phyloP scores from a whole-genome alignment of 2,888 invertebrate species.

The Eucera pruinosa region DNA sequence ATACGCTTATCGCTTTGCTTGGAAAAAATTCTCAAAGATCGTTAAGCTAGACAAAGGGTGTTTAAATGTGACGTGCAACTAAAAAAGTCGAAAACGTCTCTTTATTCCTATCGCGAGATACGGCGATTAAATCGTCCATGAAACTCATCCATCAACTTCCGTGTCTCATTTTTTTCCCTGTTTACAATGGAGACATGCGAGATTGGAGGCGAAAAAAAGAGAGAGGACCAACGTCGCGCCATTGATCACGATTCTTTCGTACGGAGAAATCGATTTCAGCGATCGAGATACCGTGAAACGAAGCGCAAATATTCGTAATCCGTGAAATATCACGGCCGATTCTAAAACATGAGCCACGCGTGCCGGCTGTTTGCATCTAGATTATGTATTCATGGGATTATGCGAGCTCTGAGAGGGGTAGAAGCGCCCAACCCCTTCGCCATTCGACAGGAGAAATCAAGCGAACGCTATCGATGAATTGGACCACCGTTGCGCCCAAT shows the following conservation, averaged over 20 bases:
- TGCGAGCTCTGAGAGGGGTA: conserved; percentile 49
- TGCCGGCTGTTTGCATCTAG: conserved; percentile 82
- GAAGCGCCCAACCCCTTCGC: conserved; percentile 62
- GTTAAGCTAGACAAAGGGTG: too few relatives aligned
- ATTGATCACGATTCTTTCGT: conserved; percentile 3
- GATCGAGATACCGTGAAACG: conserved; percentile 74
- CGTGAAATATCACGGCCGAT: conserved; percentile 83
- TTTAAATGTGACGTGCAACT: background rate
- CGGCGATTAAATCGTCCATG: conserved; percentile 6
- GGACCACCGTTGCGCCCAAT: background rate
- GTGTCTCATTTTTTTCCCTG: background rate
- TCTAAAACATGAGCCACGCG: conserved; percentile 79
- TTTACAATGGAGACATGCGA: background rate
- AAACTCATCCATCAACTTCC: conserved; percentile 46
- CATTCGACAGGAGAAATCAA: conserved; percentile 47
- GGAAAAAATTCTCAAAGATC: too few relatives aligned
- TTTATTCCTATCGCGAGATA: background rate
- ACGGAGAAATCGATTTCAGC: background rate
- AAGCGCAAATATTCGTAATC: conserved; percentile 78
- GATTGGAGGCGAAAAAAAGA: background rate
- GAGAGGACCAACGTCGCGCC: background rate
- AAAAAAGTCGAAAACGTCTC: background rate
- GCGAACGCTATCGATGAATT: background rate
- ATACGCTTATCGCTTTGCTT: too few relatives aligned
- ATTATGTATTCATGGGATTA: conserved; percentile 84